A percentile compares a stretch with the other conserved stretches of the same genome.
phyloP scores from a whole-genome alignment of 1,140 invertebrate species.

The Chionoecetes opilio region DNA sequence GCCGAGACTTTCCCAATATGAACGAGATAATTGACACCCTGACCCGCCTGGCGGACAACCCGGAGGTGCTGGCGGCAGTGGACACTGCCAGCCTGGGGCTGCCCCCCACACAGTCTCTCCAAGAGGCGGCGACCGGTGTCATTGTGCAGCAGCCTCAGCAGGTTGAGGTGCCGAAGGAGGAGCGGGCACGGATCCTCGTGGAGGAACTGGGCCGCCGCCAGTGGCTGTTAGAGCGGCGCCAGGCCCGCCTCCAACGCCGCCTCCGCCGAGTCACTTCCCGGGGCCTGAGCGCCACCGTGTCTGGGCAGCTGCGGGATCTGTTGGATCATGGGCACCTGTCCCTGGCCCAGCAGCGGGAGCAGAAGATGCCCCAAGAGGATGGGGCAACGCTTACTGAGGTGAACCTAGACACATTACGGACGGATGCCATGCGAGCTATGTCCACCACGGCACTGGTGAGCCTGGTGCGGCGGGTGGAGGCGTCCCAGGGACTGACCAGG shows the following conservation, averaged over 20 bases:
- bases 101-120: background rate
- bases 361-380: slow-evolving; percentile 83
- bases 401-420: slow-evolving; percentile 83
- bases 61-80: slow-evolving; percentile 68
- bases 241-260: slow-evolving; percentile 89
- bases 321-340: slow-evolving; percentile 88
- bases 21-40: slow-evolving; percentile 75
- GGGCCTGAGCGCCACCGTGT: slow-evolving; percentile 89
- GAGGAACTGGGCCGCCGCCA: slow-evolving; percentile 86
- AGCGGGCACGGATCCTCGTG: slow-evolving; percentile 83
- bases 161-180: slow-evolving; percentile 81
- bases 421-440: slow-evolving; percentile 84
- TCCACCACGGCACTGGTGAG: slow-evolving; percentile 86
- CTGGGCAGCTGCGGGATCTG: slow-evolving; percentile 89
- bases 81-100: slow-evolving; percentile 19
- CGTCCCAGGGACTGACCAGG: slow-evolving; percentile 82
- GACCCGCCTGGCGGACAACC: slow-evolving; percentile 71
- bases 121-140: background rate
- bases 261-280: slow-evolving; percentile 90
- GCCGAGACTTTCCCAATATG: slow-evolving; percentile 68
- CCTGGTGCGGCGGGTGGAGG: slow-evolving; percentile 86
- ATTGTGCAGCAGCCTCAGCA: background rate
- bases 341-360: slow-evolving; percentile 84
- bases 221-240: slow-evolving; percentile 87
- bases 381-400: slow-evolving; percentile 81